Base-by-base conservation (phyloP, 2,888 invertebrate genomes). In the Hipparchia semele region DNA sequence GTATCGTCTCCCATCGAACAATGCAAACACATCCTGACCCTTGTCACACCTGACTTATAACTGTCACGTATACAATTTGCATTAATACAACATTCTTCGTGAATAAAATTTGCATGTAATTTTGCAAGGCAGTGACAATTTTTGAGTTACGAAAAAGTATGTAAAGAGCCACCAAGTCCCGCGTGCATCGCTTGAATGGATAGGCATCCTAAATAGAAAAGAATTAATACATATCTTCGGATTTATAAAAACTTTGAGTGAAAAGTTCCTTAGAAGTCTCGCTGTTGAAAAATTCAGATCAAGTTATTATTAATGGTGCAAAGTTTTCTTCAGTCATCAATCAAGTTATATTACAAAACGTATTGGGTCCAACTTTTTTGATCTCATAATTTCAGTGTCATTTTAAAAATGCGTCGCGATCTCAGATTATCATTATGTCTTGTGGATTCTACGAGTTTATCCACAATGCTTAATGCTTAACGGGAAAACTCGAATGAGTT, bases 31-130 rank as follows among this genome's bases (percentile, higher is more conserved):
- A n/a, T 39, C 8, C 8, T 61, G 54, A 78, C 76, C 77, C 76
- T 70, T 73, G 71, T 78, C 77, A 76, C 70, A 78, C 77, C 74
- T 80, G 76, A 76, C 77, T 81, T 79, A 79, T 78, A 76, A 72
- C 75, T 71, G 76, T 71, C 78, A 77, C 80, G 80, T 80, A 79
- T 77, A 77, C 73, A 78, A 82, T 83, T 83, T 83, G 78, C 84
- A 83, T 83, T 79, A 79, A 81, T 80, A 81, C 80, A 76, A 80
- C 77, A 77, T 80, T 80, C 78, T 79, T 80, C 71, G 73, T 68
- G 78, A 77, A 79, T 79, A 69, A 75, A 72, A 81, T 81, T 81
- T 80, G 71, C 78, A 79, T 79, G 67, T 71, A 67, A 71, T 71
- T 68, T 33, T 68, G 72, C 54, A 67, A 64, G 56, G 61, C 49